These are phyloP conservation scores for Fopius arisanus DNA, from an alignment of 1,140 invertebrate species.

Conservation along the genomic window DNA sequence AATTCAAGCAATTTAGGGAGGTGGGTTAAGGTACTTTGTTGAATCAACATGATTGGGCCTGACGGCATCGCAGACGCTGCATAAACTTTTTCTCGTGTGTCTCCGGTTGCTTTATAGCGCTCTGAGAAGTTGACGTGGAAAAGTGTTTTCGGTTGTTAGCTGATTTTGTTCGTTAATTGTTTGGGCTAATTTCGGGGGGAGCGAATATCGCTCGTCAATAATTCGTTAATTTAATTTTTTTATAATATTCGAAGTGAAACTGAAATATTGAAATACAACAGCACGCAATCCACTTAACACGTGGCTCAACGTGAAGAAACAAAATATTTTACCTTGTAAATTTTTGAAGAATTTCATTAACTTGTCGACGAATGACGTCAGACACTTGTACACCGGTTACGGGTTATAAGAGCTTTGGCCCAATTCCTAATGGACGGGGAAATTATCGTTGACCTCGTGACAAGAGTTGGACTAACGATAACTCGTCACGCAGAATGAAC, in stretches of 20 bases:
- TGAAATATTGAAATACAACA: no score
- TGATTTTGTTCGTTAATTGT: no score
- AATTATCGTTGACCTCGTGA: constrained; percentile 23
- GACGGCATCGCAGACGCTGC: constrained; percentile 47
- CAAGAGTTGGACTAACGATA: constrained; percentile 20
- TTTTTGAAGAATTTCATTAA: neutral
- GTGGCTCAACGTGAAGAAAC: neutral
- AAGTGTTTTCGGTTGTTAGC: no score
- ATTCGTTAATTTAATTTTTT: no score
- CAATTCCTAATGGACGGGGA: constrained; percentile 18
- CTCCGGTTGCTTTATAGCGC: constrained; percentile 10
- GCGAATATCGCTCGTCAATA: no score
- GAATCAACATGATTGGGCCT: constrained; percentile 66
- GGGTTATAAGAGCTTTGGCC: constrained; percentile 6
- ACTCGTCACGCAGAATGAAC: constrained; percentile 25
- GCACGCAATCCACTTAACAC: no score
- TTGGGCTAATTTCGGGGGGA: no score
- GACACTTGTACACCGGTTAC: neutral
- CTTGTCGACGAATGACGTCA: neutral
- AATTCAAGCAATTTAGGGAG: constrained; percentile 65
- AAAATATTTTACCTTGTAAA: neutral
- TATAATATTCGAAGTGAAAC: no score
- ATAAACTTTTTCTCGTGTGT: constrained; percentile 20
- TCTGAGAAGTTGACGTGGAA: no score
- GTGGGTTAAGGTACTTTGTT: constrained; percentile 63